Conservation (phyloP, 2,797 vertebrate species). For the Leontocebus nigricollis region DNA sequence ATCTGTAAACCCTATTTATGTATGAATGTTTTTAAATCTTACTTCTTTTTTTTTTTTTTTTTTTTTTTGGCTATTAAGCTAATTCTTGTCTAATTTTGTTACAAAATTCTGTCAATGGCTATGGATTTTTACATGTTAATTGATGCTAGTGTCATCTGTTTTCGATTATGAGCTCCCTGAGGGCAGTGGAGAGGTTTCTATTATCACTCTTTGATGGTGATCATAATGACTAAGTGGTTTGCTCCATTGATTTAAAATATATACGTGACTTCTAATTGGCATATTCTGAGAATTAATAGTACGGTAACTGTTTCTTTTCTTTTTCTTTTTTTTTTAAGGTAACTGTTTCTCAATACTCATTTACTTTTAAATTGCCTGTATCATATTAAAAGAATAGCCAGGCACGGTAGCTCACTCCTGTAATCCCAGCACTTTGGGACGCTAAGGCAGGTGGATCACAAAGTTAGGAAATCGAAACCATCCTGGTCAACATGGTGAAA, state of each 20-base stretch:
- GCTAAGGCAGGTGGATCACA: too few relatives aligned
- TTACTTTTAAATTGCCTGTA: background rate
- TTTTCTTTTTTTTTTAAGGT: background rate
- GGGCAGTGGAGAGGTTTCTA: background rate
- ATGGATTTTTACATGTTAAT: background rate
- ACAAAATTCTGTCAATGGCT: background rate
- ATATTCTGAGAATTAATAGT: conserved; percentile 40
- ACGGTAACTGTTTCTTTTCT: background rate
- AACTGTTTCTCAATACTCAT: conserved; percentile 18
- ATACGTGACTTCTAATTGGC: conserved; percentile 18
- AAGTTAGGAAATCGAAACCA: too few relatives aligned
- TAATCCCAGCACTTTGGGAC: too few relatives aligned
- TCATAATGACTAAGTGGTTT: conserved; percentile 2
- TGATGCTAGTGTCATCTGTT: background rate
- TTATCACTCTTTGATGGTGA: background rate
- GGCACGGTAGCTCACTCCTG: background rate
- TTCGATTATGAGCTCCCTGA: conserved; percentile 5
- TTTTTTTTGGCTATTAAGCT: background rate
- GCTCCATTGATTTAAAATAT: conserved; percentile 23
- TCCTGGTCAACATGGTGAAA: too few relatives aligned
- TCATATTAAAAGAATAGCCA: background rate
- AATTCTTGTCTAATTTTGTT: background rate
- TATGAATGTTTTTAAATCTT: background rate
- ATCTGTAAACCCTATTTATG: background rate
- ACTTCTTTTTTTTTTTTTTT: background rate